Evolutionary conservation across 2,797 vertebrate genomes (phyloP).

Genomic region (Xyrichtys novacula): DNA sequence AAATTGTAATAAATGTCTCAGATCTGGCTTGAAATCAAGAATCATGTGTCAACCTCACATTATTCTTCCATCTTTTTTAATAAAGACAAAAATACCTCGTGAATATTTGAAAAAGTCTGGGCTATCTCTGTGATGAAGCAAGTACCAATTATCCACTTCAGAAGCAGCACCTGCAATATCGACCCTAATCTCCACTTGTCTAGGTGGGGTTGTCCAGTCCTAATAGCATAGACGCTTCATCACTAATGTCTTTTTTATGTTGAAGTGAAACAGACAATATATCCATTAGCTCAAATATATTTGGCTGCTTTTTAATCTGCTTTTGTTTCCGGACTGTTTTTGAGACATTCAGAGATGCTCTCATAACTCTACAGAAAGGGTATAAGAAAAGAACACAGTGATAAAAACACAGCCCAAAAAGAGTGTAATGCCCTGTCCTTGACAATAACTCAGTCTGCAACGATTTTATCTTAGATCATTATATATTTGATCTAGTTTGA

Average conservation of each 20-base stretch:
- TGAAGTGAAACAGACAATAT: neutral
- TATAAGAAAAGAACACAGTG: neutral
- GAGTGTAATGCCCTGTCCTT: no score
- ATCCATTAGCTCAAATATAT: neutral
- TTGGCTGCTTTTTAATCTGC: neutral
- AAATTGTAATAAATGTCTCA: neutral
- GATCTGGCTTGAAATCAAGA: neutral
- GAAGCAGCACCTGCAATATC: neutral
- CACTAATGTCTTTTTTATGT: neutral
- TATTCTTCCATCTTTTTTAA: neutral
- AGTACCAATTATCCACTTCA: conserved; percentile 5
- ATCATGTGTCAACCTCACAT: neutral
- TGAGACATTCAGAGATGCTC: neutral
- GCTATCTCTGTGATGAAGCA: no score
- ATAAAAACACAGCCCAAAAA: no score
- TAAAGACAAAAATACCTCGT: neutral
- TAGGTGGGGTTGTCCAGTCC: neutral
- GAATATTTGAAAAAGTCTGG: no score
- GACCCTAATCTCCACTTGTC: no score
- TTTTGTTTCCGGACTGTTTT: neutral
- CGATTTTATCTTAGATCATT: no score
- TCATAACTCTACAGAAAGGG: neutral
- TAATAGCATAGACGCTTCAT: neutral
- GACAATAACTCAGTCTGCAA: no score
- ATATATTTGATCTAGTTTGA: no score